Base-by-base conservation (phyloP, 1,140 invertebrate species). In the Sycophaga agraensis region DNA sequence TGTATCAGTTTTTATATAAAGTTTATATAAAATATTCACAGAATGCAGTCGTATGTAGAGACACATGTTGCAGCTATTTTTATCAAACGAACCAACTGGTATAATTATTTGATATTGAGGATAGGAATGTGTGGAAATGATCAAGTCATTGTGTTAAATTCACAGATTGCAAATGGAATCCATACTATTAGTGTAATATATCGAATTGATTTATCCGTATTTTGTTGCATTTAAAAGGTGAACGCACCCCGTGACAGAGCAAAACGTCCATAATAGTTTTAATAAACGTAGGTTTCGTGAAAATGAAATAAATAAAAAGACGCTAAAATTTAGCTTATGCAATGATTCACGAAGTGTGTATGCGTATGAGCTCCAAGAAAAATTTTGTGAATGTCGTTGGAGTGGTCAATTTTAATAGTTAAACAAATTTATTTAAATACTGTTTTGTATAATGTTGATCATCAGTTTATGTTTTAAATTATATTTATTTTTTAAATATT, bases 181-280 rank as follows among this genome's bases (percentile, higher is more conserved):
- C 21, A 26, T 53, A 39, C n/a, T 37, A 14, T 37, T 24, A 16
- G 31, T 46, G 4, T 48, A 39, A 4, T 16, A n/a, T 58, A 59
- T 24, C 26, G 49, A 42, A 51, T 51, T 51, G 37, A 37, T n/a
- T n/a, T n/a, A n/a, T n/a, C n/a, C 24, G 45, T 50, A 42, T 62
- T 63, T 37, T 51, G 40, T 63, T 22, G 46, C 53, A 49, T 37
- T 37, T 21, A 37, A 42, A 58, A 63, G 40, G 51, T 28, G 61
- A 54, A 63, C 54, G 54, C 61, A 63, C 61, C 61, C 60, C 61
- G 39, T 63, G 61, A 63, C 61, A 63, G 61, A 63, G 54, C 28
- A 63, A 63, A 63, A 63, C 61, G 61, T 63, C 61, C 61, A 63
- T 63, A 16, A 39, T 63, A 63, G 61, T 19, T 57, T 26, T 63